Percentiles rank a stretch among this genome's conserved stretches.
Conservation (phyloP, 2,113 vertebrate species). For the Myotis yumanensis region DNA sequence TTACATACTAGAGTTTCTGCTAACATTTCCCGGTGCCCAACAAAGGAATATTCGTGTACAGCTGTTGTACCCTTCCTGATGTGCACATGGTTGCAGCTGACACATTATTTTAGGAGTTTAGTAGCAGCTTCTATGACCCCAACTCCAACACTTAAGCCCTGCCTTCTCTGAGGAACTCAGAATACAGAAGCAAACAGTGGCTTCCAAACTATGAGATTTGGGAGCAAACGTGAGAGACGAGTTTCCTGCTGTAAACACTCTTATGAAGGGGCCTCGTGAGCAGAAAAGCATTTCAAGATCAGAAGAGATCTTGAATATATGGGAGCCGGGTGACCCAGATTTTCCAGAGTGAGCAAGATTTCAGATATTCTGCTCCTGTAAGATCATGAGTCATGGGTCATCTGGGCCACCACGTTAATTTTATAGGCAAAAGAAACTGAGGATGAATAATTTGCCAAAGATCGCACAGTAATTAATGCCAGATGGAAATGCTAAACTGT, state of each 20-base stretch:
- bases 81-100: background rate
- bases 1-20: background rate
- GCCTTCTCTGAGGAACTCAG: background rate
- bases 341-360: background rate
- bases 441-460: constrained; percentile 47
- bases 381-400: background rate
- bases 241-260: background rate
- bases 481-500: constrained; percentile 6
- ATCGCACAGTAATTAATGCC: background rate
- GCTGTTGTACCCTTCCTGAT: background rate
- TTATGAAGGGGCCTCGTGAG: background rate
- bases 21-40: background rate
- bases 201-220: background rate
- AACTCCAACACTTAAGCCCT: background rate
- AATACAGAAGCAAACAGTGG: background rate
- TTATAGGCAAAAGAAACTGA: constrained; percentile 41
- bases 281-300: constrained; percentile 1
- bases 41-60: background rate
- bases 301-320: background rate
- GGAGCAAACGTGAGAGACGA: background rate
- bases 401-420: background rate
- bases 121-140: background rate
- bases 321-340: background rate
- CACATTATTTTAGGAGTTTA: background rate
- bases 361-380: background rate